phyloP scores from a whole-genome alignment of 2,113 vertebrate genomes.

The Pyxicephalus adspersus region DNA sequence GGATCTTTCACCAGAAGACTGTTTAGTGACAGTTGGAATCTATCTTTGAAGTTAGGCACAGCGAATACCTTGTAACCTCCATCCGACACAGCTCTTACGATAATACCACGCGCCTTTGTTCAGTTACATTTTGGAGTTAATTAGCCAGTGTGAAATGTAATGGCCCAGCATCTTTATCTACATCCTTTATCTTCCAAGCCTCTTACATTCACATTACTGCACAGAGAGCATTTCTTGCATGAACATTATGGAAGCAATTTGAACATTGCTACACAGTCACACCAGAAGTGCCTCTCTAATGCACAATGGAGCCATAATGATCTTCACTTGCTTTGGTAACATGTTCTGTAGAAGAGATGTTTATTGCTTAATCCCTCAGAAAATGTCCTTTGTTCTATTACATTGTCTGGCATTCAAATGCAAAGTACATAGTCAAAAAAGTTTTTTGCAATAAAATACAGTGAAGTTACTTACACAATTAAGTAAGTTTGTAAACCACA shows the following conservation, averaged over 20 bases:
- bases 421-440: not conserved
- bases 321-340: constrained; percentile 17
- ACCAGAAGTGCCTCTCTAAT: constrained; percentile 48
- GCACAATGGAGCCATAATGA: constrained; percentile 44
- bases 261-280: constrained; percentile 40
- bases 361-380: constrained; percentile 30
- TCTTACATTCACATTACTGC: constrained; percentile 48
- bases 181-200: constrained; percentile 39
- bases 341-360: constrained; percentile 11
- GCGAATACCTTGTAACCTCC: constrained; percentile 17
- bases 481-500: not conserved
- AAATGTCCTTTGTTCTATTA: constrained; percentile 26
- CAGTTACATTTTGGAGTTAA: constrained; percentile 49
- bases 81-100: constrained; percentile 3
- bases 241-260: constrained; percentile 38
- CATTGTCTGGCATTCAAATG: not conserved
- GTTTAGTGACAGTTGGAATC: constrained; percentile 8
- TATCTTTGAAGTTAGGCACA: not conserved
- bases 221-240: constrained; percentile 41
- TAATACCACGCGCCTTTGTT: constrained; percentile 13
- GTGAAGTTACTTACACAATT: not conserved
- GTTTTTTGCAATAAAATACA: constrained; percentile 13
- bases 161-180: constrained; percentile 18
- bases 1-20: not conserved
- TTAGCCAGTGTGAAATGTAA: constrained; percentile 47